phyloP scores from a whole-genome alignment of 2,797 vertebrate species.

The Furcifer pardalis region DNA sequence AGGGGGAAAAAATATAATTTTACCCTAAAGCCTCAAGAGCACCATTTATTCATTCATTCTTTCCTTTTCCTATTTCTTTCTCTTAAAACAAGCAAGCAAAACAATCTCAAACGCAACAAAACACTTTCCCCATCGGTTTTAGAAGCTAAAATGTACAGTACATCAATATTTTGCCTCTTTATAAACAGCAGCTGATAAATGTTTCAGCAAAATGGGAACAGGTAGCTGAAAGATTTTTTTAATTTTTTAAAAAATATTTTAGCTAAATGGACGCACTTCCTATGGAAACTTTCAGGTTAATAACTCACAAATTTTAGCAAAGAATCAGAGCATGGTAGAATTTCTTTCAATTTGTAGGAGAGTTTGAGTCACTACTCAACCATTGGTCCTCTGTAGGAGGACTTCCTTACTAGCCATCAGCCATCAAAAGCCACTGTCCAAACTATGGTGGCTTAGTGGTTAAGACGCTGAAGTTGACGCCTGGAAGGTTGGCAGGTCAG shows the following conservation, averaged over 20 bases:
- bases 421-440: neutral
- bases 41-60: neutral
- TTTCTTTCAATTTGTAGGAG: no score
- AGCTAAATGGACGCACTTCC: no score
- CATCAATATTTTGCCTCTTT: neutral
- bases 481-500: no score
- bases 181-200: neutral
- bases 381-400: neutral
- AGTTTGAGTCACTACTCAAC: neutral
- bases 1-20: neutral
- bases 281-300: no score
- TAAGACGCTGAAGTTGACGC: no score
- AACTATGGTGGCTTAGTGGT: no score
- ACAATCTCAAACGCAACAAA: no score
- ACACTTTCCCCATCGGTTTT: neutral
- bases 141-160: neutral
- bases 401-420: neutral
- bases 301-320: no score
- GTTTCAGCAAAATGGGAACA: neutral
- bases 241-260: neutral
- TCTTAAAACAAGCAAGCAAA: neutral
- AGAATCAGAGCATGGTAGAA: no score
- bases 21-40: neutral
- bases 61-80: neutral
- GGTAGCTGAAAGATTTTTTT: neutral